Conservation (phyloP, 2,113 vertebrate genomes). For the Engystomops pustulosus region DNA sequence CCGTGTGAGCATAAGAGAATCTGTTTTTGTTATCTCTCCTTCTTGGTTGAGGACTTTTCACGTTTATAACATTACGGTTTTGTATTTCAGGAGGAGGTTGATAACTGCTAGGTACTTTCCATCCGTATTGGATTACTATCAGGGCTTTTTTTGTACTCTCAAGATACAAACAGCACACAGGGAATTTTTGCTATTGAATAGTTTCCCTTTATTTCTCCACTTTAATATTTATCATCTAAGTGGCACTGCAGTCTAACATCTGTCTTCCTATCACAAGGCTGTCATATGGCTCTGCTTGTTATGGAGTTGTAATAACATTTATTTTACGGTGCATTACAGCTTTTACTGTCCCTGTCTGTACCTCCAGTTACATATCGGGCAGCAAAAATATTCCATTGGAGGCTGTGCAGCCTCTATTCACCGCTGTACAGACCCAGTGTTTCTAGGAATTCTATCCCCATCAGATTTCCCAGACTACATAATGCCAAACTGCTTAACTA, state of each 20-base stretch:
- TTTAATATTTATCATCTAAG: too few relatives aligned
- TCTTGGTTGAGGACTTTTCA: background rate
- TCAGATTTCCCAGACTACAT: background rate
- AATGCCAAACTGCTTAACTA: background rate
- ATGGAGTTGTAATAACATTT: too few relatives aligned
- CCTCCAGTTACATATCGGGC: background rate
- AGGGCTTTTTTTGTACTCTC: background rate
- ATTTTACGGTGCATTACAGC: too few relatives aligned
- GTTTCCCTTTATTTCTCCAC: background rate
- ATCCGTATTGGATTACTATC: background rate
- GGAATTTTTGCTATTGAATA: background rate
- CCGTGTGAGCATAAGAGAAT: too few relatives aligned
- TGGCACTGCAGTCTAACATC: too few relatives aligned
- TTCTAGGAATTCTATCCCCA: background rate
- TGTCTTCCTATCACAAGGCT: background rate
- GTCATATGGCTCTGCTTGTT: background rate
- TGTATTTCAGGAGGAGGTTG: background rate
- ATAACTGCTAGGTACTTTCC: conserved; percentile 21
- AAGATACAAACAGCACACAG: background rate
- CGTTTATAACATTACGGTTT: background rate
- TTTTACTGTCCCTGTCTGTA: background rate
- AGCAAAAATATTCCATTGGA: too few relatives aligned
- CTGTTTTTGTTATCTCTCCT: too few relatives aligned
- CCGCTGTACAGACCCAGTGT: background rate
- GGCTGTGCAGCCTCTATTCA: too few relatives aligned